These are phyloP conservation scores for Xiphias gladius DNA, from an alignment of 2,113 vertebrate genomes.

Conservation along the genomic window DNA sequence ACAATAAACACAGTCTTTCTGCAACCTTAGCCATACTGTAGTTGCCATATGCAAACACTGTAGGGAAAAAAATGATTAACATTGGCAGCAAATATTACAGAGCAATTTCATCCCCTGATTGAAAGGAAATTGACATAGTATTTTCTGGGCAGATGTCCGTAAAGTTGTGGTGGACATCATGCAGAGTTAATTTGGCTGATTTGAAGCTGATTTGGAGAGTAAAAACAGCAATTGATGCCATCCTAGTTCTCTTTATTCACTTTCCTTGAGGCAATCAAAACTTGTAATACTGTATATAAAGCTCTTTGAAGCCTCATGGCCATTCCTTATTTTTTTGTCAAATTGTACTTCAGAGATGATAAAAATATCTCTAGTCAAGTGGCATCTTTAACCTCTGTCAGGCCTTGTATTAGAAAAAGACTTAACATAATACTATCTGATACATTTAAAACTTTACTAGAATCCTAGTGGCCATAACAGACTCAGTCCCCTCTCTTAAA, in stretches of 20 bases:
- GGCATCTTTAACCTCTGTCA: not conserved
- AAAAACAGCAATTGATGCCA: too few relatives aligned
- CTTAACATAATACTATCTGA: not conserved
- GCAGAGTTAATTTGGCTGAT: not conserved
- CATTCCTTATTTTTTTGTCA: not conserved
- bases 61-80: too few relatives aligned
- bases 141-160: not conserved
- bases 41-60: too few relatives aligned
- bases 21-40: too few relatives aligned
- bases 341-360: not conserved
- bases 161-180: not conserved
- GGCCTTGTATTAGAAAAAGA: not conserved
- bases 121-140: not conserved
- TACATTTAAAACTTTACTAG: slow-evolving; percentile 1
- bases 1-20: too few relatives aligned
- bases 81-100: too few relatives aligned
- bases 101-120: not conserved
- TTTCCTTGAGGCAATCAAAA: not conserved
- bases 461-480: slow-evolving; percentile 2
- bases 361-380: slow-evolving; percentile 21
- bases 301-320: not conserved
- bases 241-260: not conserved
- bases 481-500: not conserved
- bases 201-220: not conserved
- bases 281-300: not conserved